Base-by-base conservation (phyloP, 1,140 invertebrate species). In the Drosophila carrolli region DNA sequence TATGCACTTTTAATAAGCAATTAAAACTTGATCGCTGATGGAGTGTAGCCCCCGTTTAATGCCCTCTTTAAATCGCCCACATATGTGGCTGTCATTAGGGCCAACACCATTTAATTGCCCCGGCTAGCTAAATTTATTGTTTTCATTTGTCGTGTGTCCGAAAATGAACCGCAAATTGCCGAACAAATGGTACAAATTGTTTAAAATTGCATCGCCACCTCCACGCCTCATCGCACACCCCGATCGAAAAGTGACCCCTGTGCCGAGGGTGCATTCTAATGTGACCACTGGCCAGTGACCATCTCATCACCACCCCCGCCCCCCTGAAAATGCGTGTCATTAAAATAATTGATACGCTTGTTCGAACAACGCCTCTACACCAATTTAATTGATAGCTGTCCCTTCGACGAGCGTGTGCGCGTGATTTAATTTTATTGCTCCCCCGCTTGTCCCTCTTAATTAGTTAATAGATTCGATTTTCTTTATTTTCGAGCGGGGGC, bases 301-400 rank as follows among this genome's bases (percentile, higher is more conserved):
- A 51, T 40, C 54, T 27, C 74, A 37, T 23, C 23, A 23, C 23
- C 65, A 5, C 40, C 46, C 29, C 19, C 32, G 29, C 14, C 23
- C 47, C 47, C n/a, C 47, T 8, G 6, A 29, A 29, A 48, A 51
- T 16, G 16, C 7, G 38, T 48, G 50, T 75, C 73, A 88, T 88
- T 89, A 88, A 89, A 89, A 89, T 89, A 89, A 89, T 89, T 89
- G 84, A 89, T 77, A 84, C 84, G 84, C 84, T 88, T 89, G 83
- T 88, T 77, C 77, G 72, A 59, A 46, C 67, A 68, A 89, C 84
- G 84, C 84, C 80, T 83, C 41, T 47, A 67, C 73, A 75, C 48
- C 70, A 72, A 84, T 84, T 84, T 84, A 89, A 89, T 84, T 89
- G 85, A 84, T 80, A 53, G 70, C 60, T 53, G 66, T 62, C 38